These are phyloP conservation scores for Ascidia mentula DNA, from an alignment of 23 tunicate species.

Conservation along the genomic window DNA sequence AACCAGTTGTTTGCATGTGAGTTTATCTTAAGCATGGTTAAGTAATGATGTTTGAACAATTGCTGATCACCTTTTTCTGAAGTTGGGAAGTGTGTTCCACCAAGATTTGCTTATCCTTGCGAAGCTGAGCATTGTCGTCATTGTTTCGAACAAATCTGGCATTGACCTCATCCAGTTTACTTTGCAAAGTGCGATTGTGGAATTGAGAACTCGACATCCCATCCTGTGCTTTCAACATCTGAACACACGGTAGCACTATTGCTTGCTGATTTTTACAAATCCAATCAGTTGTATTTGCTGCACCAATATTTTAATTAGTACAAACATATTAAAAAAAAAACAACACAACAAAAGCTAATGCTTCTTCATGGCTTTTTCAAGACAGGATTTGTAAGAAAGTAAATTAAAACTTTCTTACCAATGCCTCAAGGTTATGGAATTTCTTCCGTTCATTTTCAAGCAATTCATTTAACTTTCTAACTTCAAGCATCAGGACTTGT, in stretches of 20 bases:
- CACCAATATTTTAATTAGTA: no score
- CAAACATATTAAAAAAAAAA: no score
- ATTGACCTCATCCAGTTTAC: constrained; percentile 65
- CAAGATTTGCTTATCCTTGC: constrained; percentile 81
- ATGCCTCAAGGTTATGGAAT: constrained; percentile 53
- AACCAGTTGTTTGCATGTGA: no score
- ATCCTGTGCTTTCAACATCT: constrained; percentile 79
- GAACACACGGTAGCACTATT: no score
- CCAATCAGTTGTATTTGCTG: no score
- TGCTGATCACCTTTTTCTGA: constrained; percentile 49
- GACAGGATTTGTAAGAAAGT: no score
- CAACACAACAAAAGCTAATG: no score
- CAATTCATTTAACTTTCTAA: constrained; percentile 60
- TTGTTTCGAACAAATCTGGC: constrained; percentile 52
- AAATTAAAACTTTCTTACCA: no score
- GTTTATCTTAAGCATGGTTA: no score
- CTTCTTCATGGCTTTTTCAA: no score
- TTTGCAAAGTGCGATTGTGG: constrained; percentile 56
- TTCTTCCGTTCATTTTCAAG: constrained; percentile 75
- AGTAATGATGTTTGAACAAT: no score
- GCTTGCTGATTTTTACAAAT: no score
- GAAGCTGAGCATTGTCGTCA: constrained; percentile 70
- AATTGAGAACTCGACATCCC: constrained; percentile 58
- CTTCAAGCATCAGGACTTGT: constrained; percentile 67
- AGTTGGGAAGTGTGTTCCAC: constrained; percentile 79